Evolutionary conservation across 2,113 vertebrate genomes (phyloP), one percentile per base, ranked within the genome.

Genomic region (Entelurus aequoreus): DNA sequence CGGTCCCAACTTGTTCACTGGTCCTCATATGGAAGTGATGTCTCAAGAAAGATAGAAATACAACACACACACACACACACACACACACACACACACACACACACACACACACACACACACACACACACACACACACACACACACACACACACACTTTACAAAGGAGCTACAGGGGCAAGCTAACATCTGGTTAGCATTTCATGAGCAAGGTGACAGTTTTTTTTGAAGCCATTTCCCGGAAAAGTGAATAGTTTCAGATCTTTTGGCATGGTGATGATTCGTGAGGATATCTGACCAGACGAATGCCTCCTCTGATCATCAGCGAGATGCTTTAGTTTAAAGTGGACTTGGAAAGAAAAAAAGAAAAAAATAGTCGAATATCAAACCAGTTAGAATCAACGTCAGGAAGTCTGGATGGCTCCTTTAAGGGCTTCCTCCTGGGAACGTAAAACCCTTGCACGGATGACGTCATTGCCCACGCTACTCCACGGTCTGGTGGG

Each of bases 141-240:
- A 52, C 38, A 42, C 40, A 42, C 40, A 42, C 28, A 28, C 28
- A 73, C 62, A 60, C 1, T 63, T 49, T 36, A 42, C 77, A 77
- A 80, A 79, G 69, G 73, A 14, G 15, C 48, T 60, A 75, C 69
- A 72, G 64, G 69, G 59, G 79, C 71, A 21, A 68, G 60, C 63
- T 62, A 80, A 89, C 85, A 88, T 88, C 84, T 87, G 84, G 80
- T 83, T 78, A 82, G 71, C 60, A 69, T 86, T 86, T 85, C 35
- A 68, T 67, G 47, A 56, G 66, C 67, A 50, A 64, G 62, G 72
- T 81, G 83, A 79, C 38, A 16, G 44, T 57, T 44, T 56, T 64
- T 72, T 78, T 78, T 76, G 49, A 70, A 70, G 49, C 16, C 42
- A 19, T 69, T 87, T 84, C 83, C 81, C 69, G 71, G 80, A 85